Percentiles rank a stretch among this genome's conserved stretches.
Evolutionary conservation across 2,888 invertebrate species (phyloP).

Genomic region (Eupithecia abbreviata): DNA sequence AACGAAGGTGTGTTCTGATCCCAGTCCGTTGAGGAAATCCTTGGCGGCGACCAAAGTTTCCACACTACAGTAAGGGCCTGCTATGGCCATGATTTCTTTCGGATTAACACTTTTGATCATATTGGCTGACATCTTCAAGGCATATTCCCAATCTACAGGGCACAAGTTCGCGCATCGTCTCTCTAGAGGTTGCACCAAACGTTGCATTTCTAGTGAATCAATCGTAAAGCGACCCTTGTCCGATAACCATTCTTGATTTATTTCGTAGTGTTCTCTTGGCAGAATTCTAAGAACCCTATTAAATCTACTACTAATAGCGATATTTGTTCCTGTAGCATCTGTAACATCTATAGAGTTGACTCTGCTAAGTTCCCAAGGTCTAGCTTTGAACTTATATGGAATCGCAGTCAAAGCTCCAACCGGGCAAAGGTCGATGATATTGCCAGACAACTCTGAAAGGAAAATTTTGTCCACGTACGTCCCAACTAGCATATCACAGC

Average conservation of each 20-base stretch:
- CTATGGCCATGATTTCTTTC: constrained; percentile 75
- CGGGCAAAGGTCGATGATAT: constrained; percentile 99
- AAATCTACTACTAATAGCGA: constrained; percentile 66
- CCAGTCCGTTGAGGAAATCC: constrained; percentile 70
- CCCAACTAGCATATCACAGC: constrained; percentile 98
- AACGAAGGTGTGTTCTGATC: constrained; percentile 67
- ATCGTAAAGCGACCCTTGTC: constrained; percentile 98
- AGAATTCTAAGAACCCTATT: constrained; percentile 69
- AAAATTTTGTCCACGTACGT: constrained; percentile 99
- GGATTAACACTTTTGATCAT: constrained; percentile 85
- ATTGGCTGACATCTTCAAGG: constrained; percentile 87
- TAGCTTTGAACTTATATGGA: constrained; percentile 97
- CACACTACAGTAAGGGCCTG: constrained; percentile 70
- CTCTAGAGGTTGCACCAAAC: constrained; percentile 96
- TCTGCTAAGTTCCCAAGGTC: constrained; percentile 97
- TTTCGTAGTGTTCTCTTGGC: constrained; percentile 73
- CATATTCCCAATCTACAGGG: constrained; percentile 96
- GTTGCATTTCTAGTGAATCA: constrained; percentile 97
- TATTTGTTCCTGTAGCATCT: constrained; percentile 76
- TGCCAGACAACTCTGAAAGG: constrained; percentile 98
- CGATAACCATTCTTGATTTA: constrained; percentile 99
- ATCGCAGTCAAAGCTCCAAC: constrained; percentile 99
- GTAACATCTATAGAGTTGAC: constrained; percentile 81
- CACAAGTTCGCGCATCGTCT: constrained; percentile 88
- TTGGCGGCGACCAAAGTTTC: constrained; percentile 74